A percentile compares a stretch with the other conserved stretches of the same genome.
Conservation (phyloP, 2,888 invertebrate genomes). For the Drosophila neonasuta region DNA sequence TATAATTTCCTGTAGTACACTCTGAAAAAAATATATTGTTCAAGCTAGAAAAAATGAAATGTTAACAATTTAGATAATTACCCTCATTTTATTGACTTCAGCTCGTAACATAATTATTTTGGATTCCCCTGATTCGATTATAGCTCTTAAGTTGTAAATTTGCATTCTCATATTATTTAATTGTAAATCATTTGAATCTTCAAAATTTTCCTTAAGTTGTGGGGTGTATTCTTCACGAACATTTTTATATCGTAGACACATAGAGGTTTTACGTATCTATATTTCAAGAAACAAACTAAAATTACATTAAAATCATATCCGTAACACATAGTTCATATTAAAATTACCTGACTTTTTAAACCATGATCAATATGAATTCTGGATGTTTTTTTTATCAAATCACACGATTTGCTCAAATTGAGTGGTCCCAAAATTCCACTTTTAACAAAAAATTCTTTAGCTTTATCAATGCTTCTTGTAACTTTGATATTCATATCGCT, state of each 20-base stretch:
- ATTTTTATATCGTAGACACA: constrained; percentile 31
- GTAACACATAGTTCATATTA: neutral
- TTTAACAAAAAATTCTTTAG: constrained; percentile 40
- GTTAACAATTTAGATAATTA: constrained; percentile 7
- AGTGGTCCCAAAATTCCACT: constrained; percentile 47
- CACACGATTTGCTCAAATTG: constrained; percentile 21
- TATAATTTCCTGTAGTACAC: constrained; percentile 20
- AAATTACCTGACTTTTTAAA: constrained; percentile 39
- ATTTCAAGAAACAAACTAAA: neutral
- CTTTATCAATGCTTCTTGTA: constrained; percentile 36
- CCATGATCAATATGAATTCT: constrained; percentile 40
- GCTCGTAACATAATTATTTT: constrained; percentile 54
- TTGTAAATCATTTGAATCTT: constrained; percentile 19
- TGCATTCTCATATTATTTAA: constrained; percentile 27
- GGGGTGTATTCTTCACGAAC: constrained; percentile 7
- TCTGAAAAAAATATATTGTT: constrained; percentile 19
- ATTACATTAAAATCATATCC: neutral
- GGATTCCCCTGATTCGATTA: constrained; percentile 40
- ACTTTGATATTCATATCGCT: neutral
- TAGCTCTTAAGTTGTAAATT: constrained; percentile 28
- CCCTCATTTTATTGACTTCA: constrained; percentile 51
- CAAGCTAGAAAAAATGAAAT: neutral
- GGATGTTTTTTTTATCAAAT: constrained; percentile 45
- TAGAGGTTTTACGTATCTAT: constrained; percentile 39
- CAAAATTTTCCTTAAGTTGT: neutral